Percentiles rank a stretch among this genome's conserved stretches.
These are phyloP conservation scores for human (Homo sapiens) DNA, from an alignment of 2,113 vertebrate species.

Conservation along the genomic window DNA sequence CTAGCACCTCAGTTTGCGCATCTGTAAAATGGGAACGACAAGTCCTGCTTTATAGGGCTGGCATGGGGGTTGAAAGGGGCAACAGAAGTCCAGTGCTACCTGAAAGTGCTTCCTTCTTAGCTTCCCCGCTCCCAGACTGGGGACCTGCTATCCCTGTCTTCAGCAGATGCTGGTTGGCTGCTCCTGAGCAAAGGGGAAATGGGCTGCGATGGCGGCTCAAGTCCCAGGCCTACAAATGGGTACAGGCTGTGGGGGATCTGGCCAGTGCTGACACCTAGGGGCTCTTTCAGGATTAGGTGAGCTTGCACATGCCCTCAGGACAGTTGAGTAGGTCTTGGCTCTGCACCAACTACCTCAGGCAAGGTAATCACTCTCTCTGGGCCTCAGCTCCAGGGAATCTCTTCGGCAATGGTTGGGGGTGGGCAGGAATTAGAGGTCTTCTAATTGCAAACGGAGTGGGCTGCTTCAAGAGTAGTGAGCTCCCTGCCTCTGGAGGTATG, in stretches of 20 bases:
- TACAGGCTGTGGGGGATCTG: slow-evolving; percentile 90
- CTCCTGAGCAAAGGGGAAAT: slow-evolving; percentile 91
- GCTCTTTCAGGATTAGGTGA: slow-evolving; percentile 87
- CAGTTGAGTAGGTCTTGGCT: background rate
- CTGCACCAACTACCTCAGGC: background rate
- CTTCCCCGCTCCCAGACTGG: slow-evolving; percentile 76
- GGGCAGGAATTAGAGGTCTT: background rate
- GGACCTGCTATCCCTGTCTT: slow-evolving; percentile 84
- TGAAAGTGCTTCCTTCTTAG: background rate
- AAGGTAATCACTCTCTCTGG: background rate
- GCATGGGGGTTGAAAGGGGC: background rate
- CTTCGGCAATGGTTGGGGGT: background rate
- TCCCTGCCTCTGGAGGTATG: background rate
- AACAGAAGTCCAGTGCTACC: background rate
- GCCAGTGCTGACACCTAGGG: slow-evolving; percentile 87
- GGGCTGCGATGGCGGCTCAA: slow-evolving; percentile 89
- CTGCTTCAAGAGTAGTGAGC: background rate
- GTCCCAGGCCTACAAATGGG: slow-evolving; percentile 89
- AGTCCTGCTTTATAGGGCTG: background rate
- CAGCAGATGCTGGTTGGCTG: slow-evolving; percentile 92
- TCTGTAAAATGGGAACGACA: background rate
- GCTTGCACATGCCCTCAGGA: background rate
- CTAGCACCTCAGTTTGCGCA: background rate
- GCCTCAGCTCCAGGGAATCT: background rate
- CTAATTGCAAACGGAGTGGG: background rate